phyloP scores from a whole-genome alignment of 2,888 invertebrate species.

The Epicampocera succincta region DNA sequence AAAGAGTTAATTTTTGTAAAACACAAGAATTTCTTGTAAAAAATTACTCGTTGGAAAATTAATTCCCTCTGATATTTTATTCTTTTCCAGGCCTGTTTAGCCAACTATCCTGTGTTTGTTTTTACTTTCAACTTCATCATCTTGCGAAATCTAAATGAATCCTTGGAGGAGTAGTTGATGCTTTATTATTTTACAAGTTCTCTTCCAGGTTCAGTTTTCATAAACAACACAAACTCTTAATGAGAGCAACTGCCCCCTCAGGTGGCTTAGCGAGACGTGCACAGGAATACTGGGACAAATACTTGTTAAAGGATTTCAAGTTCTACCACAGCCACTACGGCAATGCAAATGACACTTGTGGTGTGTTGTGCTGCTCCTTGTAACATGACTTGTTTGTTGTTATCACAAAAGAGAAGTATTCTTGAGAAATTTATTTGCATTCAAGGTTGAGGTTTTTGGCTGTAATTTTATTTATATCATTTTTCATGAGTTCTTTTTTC shows the following conservation, averaged over 20 bases:
- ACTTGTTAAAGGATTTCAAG: constrained; percentile 3
- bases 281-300: background rate
- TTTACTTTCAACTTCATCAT: background rate
- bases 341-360: constrained; percentile 51
- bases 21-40: too few relatives aligned
- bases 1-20: too few relatives aligned
- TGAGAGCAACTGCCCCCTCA: constrained; percentile 51
- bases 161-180: constrained; percentile 1
- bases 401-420: constrained; percentile 7
- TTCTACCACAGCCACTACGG: constrained; percentile 29
- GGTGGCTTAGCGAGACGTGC: constrained; percentile 11
- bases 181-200: constrained; percentile 26
- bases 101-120: background rate
- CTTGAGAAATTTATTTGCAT: constrained; percentile 32
- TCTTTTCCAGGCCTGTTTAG: background rate
- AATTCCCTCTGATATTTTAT: too few relatives aligned
- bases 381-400: constrained; percentile 27
- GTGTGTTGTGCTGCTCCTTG: constrained; percentile 30
- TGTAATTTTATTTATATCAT: background rate
- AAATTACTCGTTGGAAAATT: too few relatives aligned
- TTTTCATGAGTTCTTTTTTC: background rate
- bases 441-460: constrained; percentile 27
- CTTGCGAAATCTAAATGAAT: constrained; percentile 18
- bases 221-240: constrained; percentile 59
- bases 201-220: constrained; percentile 27